A percentile compares a stretch with the other conserved stretches of the same genome.
These are phyloP conservation scores for Thermophis baileyi DNA, from an alignment of 2,113 vertebrate genomes.

Conservation along the genomic window DNA sequence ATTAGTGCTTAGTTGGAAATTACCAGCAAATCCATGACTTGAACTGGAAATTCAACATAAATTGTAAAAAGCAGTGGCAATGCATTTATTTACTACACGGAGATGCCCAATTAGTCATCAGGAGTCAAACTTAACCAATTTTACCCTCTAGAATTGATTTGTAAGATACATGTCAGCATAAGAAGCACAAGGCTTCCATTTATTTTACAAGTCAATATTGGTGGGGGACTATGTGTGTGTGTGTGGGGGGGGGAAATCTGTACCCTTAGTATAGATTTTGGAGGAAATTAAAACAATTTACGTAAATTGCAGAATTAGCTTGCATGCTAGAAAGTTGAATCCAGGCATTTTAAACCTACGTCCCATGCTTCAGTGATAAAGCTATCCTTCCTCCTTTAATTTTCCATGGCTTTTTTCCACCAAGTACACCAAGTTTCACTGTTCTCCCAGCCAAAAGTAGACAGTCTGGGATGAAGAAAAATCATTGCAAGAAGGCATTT, in stretches of 20 bases:
- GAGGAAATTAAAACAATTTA: background rate
- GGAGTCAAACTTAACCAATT: background rate
- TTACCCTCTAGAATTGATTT: background rate
- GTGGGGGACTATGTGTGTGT: background rate
- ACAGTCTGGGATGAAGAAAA: slow-evolving; percentile 59
- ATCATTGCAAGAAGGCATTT: slow-evolving; percentile 56
- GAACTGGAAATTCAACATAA: background rate
- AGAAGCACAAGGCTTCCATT: background rate
- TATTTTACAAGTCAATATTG: background rate
- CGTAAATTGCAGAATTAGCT: background rate
- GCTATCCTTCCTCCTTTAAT: background rate
- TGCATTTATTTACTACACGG: background rate
- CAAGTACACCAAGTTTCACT: slow-evolving; percentile 21
- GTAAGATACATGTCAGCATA: background rate
- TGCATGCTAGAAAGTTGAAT: background rate
- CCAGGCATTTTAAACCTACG: background rate
- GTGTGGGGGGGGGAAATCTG: background rate
- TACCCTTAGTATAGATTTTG: background rate
- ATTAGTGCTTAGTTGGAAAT: background rate
- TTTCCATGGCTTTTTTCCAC: slow-evolving; percentile 26
- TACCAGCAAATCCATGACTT: background rate
- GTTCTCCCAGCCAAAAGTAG: slow-evolving; percentile 54
- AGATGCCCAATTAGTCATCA: background rate
- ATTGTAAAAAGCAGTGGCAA: background rate
- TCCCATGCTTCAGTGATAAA: background rate